These are phyloP conservation scores for Pseudomugil tenellus DNA, from an alignment of 2,797 vertebrate species.

Conservation along the genomic window DNA sequence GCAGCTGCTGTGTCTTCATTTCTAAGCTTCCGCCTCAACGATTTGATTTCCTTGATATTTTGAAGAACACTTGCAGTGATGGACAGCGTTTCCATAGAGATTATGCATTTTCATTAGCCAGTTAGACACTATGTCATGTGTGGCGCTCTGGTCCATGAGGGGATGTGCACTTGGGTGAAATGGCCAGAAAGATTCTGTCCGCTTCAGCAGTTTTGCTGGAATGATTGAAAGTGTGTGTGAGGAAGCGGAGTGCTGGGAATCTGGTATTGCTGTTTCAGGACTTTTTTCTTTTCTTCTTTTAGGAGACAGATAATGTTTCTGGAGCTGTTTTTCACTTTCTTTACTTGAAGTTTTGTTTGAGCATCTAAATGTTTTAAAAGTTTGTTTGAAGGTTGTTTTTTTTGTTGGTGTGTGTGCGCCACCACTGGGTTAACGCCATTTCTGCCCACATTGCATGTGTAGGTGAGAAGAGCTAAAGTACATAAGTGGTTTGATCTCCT, in stretches of 20 bases:
- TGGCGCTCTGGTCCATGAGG: slow-evolving; percentile 50
- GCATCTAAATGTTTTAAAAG: slow-evolving; percentile 12
- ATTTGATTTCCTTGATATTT: slow-evolving; percentile 24
- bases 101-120: slow-evolving; percentile 67
- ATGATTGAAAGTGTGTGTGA: slow-evolving; percentile 68
- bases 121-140: slow-evolving; percentile 64
- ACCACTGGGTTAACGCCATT: neutral
- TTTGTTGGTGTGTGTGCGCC: slow-evolving; percentile 11
- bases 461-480: slow-evolving; percentile 9
- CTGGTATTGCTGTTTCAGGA: slow-evolving; percentile 71
- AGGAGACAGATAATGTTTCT: slow-evolving; percentile 50
- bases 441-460: neutral
- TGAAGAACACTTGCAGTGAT: slow-evolving; percentile 30
- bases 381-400: slow-evolving; percentile 1
- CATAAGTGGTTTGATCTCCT: slow-evolving; percentile 31
- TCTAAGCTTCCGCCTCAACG: slow-evolving; percentile 1
- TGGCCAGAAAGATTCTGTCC: slow-evolving; percentile 69
- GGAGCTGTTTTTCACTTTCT: slow-evolving; percentile 25
- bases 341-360: slow-evolving; percentile 19
- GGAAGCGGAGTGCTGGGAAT: slow-evolving; percentile 54
- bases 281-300: slow-evolving; percentile 59
- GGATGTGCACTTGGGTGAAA: slow-evolving; percentile 66
- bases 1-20: slow-evolving; percentile 29
- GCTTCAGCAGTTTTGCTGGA: slow-evolving; percentile 76
- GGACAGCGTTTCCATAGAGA: slow-evolving; percentile 65